Evolutionary conservation across 1,140 invertebrate species (phyloP).

Genomic region (Orchestia grillus): DNA sequence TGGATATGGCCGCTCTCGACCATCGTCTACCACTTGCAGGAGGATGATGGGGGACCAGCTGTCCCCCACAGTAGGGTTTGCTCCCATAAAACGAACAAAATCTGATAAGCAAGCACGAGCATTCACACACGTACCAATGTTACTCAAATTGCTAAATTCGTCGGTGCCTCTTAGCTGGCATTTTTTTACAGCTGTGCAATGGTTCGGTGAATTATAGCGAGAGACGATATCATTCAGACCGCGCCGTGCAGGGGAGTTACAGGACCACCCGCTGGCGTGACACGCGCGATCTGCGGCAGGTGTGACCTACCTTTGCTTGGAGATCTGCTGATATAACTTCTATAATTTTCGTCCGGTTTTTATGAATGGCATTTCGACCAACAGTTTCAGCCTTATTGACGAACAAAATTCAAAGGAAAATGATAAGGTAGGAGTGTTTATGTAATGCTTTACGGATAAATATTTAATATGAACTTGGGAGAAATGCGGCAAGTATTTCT

Average conservation of each 20-base stretch:
- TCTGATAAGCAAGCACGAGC: no score
- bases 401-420: not conserved
- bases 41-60: no score
- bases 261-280: not conserved
- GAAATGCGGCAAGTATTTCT: not conserved
- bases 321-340: not conserved
- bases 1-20: no score
- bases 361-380: not conserved
- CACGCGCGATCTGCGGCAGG: not conserved
- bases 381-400: not conserved
- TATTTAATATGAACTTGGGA: not conserved
- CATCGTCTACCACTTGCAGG: no score
- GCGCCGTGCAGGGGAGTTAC: not conserved
- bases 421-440: not conserved
- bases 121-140: no score
- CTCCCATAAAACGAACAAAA: no score
- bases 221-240: not conserved
- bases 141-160: no score
- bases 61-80: no score
- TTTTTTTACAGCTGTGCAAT: not conserved
- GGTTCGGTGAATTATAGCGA: not conserved
- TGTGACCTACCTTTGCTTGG: not conserved
- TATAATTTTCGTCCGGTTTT: not conserved
- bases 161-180: not conserved
- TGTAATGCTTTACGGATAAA: not conserved